Evolutionary conservation across 2,888 invertebrate genomes (phyloP), one percentile per base, ranked within the genome.

Genomic region (Alcis repandata): DNA sequence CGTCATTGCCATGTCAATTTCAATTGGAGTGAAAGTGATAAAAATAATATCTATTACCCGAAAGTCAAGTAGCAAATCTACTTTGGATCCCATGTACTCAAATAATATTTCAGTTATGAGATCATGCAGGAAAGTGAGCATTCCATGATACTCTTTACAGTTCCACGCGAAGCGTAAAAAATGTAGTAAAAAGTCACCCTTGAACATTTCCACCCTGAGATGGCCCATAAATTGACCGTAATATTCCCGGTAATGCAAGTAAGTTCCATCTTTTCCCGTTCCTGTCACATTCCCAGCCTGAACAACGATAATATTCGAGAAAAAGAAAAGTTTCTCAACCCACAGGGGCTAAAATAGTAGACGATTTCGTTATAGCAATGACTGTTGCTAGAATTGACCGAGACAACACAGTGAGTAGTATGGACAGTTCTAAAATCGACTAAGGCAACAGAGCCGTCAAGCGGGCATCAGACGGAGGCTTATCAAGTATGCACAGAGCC

Each of bases 401-500:
- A 0, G 9, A 1, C 38, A 38, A 27, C 20, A 38, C 0, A 46
- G 13, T 32, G 17, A 17, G 17, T 32, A 54, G 17, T 19, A 10
- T 32, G 41, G 43, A 3, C 43, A 20, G 7, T 8, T 19, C 19
- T 9, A 32, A 33, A 56, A 56, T 56, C 36, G 45, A 27, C 48
- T 54, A 45, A 19, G 43, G 17, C 49, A 63, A 46, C 57, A 56
- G 36, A 48, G 52, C 51, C 19, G 45, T 48, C 53, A 48, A 61
- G 27, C 48, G 54, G 41, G 17, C 53, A 45, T 8, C 10, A 19
- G 20, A 58, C 45, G 40, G 41, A 59, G 49, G 56, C 27, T 61
- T 40, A 67, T 67, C 62, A 59, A 40, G 59, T 59, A 67, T 67
- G 49, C 67, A 67, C 62, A 67, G 59, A 62, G 67, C 20, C 22